Conservation (phyloP, 1,140 invertebrate species). For the Nasonia longicornis region DNA sequence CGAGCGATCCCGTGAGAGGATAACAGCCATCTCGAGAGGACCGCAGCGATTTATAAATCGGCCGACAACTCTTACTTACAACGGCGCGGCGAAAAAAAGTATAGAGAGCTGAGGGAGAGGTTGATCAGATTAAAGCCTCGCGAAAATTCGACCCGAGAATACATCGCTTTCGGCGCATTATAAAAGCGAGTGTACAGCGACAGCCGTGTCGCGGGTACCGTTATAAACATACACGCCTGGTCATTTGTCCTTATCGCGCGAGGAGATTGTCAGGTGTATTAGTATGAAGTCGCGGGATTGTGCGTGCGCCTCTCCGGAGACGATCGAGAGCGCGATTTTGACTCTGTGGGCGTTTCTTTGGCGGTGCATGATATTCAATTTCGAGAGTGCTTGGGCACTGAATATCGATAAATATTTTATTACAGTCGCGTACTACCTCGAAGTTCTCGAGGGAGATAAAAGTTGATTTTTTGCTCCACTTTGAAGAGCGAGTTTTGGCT, state of each 20-base stretch:
- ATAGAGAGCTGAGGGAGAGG: neutral
- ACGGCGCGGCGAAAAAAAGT: neutral
- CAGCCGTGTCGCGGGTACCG: neutral
- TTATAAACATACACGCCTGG: constrained; percentile 19
- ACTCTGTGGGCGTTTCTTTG: neutral
- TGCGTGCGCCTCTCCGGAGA: neutral
- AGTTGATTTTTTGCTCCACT: too few relatives aligned
- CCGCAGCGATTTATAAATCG: constrained; percentile 26
- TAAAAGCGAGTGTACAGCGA: neutral
- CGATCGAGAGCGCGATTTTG: neutral
- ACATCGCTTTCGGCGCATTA: neutral
- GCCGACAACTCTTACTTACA: neutral
- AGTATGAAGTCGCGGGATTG: neutral
- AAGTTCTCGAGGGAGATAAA: too few relatives aligned
- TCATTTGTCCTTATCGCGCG: constrained; percentile 32
- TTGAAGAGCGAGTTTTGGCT: neutral
- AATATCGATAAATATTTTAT: too few relatives aligned
- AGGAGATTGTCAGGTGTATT: constrained; percentile 22
- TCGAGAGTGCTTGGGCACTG: neutral
- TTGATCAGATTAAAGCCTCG: neutral
- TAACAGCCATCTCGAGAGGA: constrained; percentile 16
- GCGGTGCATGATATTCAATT: neutral
- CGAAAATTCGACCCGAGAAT: constrained; percentile 16
- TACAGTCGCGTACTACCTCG: too few relatives aligned
- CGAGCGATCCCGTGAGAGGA: neutral